These are phyloP conservation scores for Euleptes europaea DNA, from an alignment of 2,113 vertebrate genomes.

Conservation along the genomic window DNA sequence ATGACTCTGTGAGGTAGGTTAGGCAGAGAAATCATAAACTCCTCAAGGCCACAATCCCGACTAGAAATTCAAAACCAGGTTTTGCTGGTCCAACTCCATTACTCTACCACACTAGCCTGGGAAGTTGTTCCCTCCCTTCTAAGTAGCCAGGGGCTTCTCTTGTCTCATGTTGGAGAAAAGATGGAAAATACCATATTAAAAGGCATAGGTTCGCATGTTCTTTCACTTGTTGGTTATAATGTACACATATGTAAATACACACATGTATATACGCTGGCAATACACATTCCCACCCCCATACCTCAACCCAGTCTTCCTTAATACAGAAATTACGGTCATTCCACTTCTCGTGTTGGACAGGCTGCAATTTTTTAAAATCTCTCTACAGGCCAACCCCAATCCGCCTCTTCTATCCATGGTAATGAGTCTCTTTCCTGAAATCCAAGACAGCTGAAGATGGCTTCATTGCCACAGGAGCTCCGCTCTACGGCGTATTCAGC, in stretches of 20 bases:
- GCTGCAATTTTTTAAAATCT: too few species aligned
- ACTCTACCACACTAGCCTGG: too few species aligned
- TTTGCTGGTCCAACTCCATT: not conserved
- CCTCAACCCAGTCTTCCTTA: not conserved
- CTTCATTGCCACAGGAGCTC: too few species aligned
- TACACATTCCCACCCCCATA: not conserved
- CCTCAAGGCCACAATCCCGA: too few species aligned
- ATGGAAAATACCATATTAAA: too few species aligned
- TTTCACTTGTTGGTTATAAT: not conserved
- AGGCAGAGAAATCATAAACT: not conserved
- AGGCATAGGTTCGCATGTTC: too few species aligned
- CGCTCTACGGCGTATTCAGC: not conserved
- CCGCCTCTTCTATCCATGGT: too few species aligned
- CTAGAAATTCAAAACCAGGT: not conserved
- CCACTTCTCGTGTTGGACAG: not conserved
- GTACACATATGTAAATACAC: not conserved
- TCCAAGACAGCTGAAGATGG: not conserved
- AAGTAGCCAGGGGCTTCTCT: not conserved
- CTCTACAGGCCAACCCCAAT: not conserved
- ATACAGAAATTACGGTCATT: not conserved
- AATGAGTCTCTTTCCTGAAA: not conserved
- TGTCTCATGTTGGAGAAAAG: not conserved
- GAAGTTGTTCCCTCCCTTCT: not conserved
- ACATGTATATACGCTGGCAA: not conserved
- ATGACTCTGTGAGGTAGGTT: not conserved